Evolutionary conservation across 2,888 invertebrate genomes (phyloP).

Genomic region (Nipponacmea schrenckii): DNA sequence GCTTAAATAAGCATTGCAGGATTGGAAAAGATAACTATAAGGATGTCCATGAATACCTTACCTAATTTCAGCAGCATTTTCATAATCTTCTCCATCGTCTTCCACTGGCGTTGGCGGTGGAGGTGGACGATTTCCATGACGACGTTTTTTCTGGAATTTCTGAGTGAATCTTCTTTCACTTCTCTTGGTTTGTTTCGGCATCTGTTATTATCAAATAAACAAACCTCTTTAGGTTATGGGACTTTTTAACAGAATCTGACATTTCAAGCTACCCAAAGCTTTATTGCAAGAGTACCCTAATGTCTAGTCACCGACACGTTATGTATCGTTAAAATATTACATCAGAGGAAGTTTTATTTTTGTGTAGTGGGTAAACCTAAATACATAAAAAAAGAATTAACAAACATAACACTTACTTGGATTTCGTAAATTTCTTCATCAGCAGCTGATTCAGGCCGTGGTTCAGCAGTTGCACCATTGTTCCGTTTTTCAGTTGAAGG

Average conservation of each 20-base stretch:
- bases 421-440: slow-evolving; percentile 18
- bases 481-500: slow-evolving; percentile 7
- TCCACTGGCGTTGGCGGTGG: slow-evolving; percentile 37
- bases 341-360: no score
- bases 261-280: no score
- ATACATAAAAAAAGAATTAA: no score
- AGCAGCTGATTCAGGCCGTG: slow-evolving; percentile 1
- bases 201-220: background rate
- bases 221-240: no score
- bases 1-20: no score
- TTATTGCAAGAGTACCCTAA: no score
- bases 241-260: no score
- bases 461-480: slow-evolving; percentile 7
- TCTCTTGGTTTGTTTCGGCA: slow-evolving; percentile 16
- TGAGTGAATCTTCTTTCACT: slow-evolving; percentile 27
- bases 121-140: slow-evolving; percentile 34
- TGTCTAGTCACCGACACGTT: no score
- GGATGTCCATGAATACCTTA: background rate
- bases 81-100: slow-evolving; percentile 10
- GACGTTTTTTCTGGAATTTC: slow-evolving; percentile 43
- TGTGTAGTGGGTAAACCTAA: no score
- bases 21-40: no score
- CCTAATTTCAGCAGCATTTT: slow-evolving; percentile 23
- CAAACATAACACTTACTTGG: background rate
- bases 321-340: no score